phyloP scores from a whole-genome alignment of 2,888 invertebrate species.

The Dimorphilus gyrociliatus region DNA sequence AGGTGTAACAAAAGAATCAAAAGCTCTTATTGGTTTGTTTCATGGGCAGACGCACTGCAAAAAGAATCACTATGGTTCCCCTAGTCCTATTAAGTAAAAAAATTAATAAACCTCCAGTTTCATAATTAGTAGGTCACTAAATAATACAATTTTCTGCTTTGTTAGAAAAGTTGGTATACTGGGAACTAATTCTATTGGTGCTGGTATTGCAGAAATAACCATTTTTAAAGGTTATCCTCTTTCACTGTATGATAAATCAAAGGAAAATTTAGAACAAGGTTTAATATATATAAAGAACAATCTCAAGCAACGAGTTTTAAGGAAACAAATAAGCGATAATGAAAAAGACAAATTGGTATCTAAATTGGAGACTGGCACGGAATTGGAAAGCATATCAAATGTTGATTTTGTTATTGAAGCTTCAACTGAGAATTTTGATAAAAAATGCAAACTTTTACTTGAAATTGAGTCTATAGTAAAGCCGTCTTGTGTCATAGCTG shows the following conservation, averaged over 20 bases:
- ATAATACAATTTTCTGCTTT: too few relatives aligned
- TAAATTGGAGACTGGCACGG: constrained; percentile 59
- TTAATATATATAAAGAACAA: constrained; percentile 76
- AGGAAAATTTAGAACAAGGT: constrained; percentile 66
- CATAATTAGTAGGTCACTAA: too few relatives aligned
- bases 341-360: constrained; percentile 63
- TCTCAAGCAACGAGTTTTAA: constrained; percentile 61
- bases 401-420: constrained; percentile 92
- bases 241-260: constrained; percentile 74
- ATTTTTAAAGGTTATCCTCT: constrained; percentile 82
- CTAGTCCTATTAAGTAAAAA: too few relatives aligned
- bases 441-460: constrained; percentile 92
- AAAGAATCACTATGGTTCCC: constrained; percentile 85
- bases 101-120: too few relatives aligned
- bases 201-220: constrained; percentile 91
- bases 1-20: constrained; percentile 73
- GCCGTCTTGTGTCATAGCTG: constrained; percentile 88
- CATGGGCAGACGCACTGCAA: constrained; percentile 95
- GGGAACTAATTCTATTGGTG: constrained; percentile 94
- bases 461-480: constrained; percentile 71
- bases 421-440: constrained; percentile 84
- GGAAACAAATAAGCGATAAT: constrained; percentile 65
- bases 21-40: constrained; percentile 81
- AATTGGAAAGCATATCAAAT: constrained; percentile 63
- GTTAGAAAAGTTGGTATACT: too few relatives aligned